phyloP scores from a whole-genome alignment of 2,797 vertebrate species.

The Myotis myotis region DNA sequence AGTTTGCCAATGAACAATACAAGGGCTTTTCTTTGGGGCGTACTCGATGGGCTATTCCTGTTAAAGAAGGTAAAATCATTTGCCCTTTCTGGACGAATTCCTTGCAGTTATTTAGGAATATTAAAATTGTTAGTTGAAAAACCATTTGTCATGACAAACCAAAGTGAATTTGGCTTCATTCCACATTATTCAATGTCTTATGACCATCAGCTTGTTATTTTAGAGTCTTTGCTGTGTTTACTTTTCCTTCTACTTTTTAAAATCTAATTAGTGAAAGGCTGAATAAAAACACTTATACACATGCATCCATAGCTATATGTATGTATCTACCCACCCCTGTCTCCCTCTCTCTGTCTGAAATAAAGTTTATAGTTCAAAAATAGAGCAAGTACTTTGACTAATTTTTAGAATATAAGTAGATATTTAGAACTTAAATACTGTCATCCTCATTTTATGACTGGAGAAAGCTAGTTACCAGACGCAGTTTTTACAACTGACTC shows the following conservation, averaged over 20 bases:
- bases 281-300: not conserved
- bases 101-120: slow-evolving; percentile 14
- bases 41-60: not conserved
- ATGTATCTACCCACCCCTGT: not conserved
- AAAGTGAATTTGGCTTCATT: not conserved
- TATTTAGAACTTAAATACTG: slow-evolving; percentile 14
- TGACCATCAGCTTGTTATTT: not conserved
- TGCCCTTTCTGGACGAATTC: slow-evolving; percentile 10
- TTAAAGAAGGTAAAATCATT: not conserved
- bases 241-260: not conserved
- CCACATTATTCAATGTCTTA: not conserved
- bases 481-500: slow-evolving; percentile 2
- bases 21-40: not conserved
- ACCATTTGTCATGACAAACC: not conserved
- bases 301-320: not conserved
- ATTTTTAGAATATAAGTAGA: not conserved
- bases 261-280: not conserved
- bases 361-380: slow-evolving; percentile 15
- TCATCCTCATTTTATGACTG: not conserved
- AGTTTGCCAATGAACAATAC: not conserved
- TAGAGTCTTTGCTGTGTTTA: not conserved
- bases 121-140: slow-evolving; percentile 47
- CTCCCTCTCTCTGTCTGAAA: not conserved
- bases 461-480: not conserved
- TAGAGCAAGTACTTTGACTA: not conserved